These are phyloP conservation scores for Argyresthia albistria DNA, from an alignment of 2,888 invertebrate species.

Conservation along the genomic window DNA sequence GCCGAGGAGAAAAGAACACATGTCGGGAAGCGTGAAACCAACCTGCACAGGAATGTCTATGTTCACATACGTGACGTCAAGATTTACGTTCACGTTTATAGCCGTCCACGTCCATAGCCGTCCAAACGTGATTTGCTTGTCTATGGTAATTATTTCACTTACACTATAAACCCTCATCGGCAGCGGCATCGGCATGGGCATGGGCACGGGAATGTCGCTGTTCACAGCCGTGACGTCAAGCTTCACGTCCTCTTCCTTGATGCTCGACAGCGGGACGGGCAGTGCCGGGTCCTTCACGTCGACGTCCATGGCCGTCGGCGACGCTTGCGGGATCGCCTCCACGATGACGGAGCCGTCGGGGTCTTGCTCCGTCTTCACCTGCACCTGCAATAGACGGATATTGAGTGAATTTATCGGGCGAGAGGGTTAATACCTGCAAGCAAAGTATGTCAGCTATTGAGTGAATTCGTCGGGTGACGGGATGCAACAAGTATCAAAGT, in stretches of 20 bases:
- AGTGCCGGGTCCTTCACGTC: constrained; percentile 14
- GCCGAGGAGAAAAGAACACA: background rate
- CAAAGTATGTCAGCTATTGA: too few species aligned
- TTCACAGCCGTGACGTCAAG: constrained; percentile 28
- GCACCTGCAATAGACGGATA: constrained; percentile 18
- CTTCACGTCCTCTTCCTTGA: constrained; percentile 56
- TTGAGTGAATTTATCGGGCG: background rate
- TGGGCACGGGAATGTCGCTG: constrained; percentile 3
- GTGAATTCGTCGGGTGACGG: too few species aligned
- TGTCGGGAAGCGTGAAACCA: too few species aligned
- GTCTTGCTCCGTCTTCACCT: constrained; percentile 40
- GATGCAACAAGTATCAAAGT: too few species aligned
- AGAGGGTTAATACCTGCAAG: too few species aligned
- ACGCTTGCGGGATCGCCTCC: background rate
- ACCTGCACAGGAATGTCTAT: constrained; percentile 2
- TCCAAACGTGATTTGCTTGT: too few species aligned
- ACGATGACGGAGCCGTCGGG: constrained; percentile 13
- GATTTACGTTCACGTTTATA: constrained; percentile 24
- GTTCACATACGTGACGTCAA: constrained; percentile 27
- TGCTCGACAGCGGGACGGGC: constrained; percentile 50
- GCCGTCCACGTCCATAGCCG: constrained; percentile 7
- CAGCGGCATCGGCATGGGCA: background rate
- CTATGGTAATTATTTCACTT: constrained; percentile 17
- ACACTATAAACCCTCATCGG: constrained; percentile 43
- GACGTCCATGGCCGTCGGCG: constrained; percentile 10